phyloP scores from a whole-genome alignment of 2,797 vertebrate genomes.

The Acanthurus leucopareius region DNA sequence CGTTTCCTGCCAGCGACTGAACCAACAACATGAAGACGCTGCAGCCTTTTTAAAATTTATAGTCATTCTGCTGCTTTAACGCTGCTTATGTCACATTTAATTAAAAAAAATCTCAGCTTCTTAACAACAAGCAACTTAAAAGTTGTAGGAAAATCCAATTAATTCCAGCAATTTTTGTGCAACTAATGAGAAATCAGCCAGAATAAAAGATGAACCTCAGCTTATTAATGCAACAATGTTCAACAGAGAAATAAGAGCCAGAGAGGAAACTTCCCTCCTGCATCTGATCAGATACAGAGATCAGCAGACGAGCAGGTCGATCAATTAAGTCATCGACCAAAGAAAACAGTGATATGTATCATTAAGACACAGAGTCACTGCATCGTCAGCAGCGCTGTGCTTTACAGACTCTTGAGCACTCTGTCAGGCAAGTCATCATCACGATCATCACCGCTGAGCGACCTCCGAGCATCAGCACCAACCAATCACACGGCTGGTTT shows the following conservation, averaged over 20 bases:
- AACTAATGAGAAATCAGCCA: background rate
- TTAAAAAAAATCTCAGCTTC: background rate
- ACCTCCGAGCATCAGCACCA: conserved; percentile 39
- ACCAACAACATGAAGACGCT: background rate
- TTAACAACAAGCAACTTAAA: background rate
- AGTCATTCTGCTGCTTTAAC: background rate
- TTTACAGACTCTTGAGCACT: conserved; percentile 16
- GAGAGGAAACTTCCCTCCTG: background rate
- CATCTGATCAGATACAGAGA: conserved; percentile 32
- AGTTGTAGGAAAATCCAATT: background rate
- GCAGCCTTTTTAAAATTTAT: no score
- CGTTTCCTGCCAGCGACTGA: background rate
- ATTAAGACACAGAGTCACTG: conserved; percentile 9
- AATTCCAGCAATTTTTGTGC: background rate
- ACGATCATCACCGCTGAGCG: conserved; percentile 56
- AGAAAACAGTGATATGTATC: background rate
- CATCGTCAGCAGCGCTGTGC: conserved; percentile 3
- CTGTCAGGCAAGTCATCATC: conserved; percentile 50
- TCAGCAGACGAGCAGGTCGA: conserved; percentile 3
- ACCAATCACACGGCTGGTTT: conserved; percentile 63
- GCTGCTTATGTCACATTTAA: background rate
- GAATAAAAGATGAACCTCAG: background rate
- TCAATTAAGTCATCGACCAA: background rate
- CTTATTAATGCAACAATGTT: background rate
- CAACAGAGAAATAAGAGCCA: conserved; percentile 3